Evolutionary conservation across 1,140 invertebrate species (phyloP), one percentile per base, ranked within the genome.

Genomic region (Nymphalis io): DNA sequence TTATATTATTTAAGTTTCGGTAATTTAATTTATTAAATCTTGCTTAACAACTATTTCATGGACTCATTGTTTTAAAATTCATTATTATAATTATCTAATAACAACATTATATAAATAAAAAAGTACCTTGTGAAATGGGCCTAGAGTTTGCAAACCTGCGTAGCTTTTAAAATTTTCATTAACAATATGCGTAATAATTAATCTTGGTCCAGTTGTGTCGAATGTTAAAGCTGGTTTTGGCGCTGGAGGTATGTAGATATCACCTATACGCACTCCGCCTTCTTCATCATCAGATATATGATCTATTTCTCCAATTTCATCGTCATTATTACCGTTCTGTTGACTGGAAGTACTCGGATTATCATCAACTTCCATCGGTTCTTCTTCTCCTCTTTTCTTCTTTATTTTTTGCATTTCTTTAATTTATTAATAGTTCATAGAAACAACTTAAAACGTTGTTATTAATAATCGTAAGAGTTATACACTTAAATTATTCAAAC

Each of bases 131-230:
- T 97, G 96, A 91, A 98, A 98, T 2, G 96, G 96, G 0, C 96
- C 97, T 66, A 98, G 90, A 13, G 93, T 90, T 83, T 96, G 94
- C 55, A 93, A 93, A 0, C 97, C 97, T 68, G 96, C 98, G 87
- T 99, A 99, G 83, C 98, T 99, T 93, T 99, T 99, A 85, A 99
- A 99, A 90, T 99, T 98, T 38, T 95, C 93, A 90, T 98, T 99
- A 0, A 95, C 94, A 79, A 99, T 99, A 73, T 98, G 94, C 0
- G 95, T 95, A 33, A 99, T 99, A 48, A 99, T 95, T 21, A 99
- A 90, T 13, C 98, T 93, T 8, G 96, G 95, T 0, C 95, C 96
- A 18, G 87, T 93, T n/a, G 91, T 93, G 72, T 96, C 95, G 74
- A 94, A 93, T 21, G 95, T 94, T 42, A 93, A 93, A n/a, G 94